Conservation (phyloP, 2,113 vertebrate species). For the Pangasianodon hypophthalmus region DNA sequence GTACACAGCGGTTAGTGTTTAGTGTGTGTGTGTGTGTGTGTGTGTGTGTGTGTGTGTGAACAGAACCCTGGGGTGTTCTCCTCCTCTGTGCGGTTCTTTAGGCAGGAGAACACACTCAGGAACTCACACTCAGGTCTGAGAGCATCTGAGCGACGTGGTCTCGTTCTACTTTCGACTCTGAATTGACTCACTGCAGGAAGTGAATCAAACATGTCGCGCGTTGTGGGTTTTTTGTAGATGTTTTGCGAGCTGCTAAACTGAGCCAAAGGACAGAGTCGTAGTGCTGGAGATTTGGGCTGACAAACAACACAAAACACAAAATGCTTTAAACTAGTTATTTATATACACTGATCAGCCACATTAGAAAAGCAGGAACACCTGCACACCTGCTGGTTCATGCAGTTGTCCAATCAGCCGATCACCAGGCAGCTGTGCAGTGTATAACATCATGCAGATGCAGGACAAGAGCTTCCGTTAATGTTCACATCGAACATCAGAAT, state of each 20-base stretch:
- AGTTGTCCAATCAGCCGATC: background rate
- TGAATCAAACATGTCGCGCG: background rate
- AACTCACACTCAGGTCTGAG: background rate
- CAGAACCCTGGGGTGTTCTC: background rate
- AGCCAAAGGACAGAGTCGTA: background rate
- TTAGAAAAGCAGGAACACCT: background rate
- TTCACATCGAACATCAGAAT: too few relatives aligned
- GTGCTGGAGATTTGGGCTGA: background rate
- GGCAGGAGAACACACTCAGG: too few relatives aligned
- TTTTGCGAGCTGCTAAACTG: background rate
- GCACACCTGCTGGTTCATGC: background rate
- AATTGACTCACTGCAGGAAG: background rate
- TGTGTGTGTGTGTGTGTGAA: background rate
- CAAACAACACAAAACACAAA: background rate
- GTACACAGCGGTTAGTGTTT: background rate
- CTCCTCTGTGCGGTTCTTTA: too few relatives aligned
- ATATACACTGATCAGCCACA: background rate
- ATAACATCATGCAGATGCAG: background rate
- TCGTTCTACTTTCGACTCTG: background rate
- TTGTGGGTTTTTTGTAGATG: background rate
- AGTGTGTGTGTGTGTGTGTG: background rate
- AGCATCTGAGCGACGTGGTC: background rate
- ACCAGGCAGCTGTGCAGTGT: background rate
- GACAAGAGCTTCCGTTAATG: background rate
- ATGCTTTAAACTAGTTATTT: background rate